Conservation (phyloP, 2,113 vertebrate species). For the Caretta caretta region DNA sequence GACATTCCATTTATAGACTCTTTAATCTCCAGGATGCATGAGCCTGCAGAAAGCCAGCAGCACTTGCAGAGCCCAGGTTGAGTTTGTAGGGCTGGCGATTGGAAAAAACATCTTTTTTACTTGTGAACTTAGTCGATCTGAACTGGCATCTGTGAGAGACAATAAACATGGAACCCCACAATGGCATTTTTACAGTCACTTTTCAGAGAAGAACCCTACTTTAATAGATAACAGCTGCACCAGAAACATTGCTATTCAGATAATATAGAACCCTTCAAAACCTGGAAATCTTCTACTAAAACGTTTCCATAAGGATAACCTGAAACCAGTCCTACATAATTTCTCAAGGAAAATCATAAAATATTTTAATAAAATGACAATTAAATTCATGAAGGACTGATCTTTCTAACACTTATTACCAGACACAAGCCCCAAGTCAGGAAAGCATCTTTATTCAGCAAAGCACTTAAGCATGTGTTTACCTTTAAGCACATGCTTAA, state of each 20-base stretch:
- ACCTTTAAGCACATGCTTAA: neutral
- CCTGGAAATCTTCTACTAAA: neutral
- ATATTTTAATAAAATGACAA: rapidly evolving
- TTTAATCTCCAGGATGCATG: neutral
- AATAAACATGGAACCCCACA: slow-evolving; percentile 65
- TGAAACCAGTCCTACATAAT: rapidly evolving
- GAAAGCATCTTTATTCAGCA: neutral
- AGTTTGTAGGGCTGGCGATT: slow-evolving; percentile 12
- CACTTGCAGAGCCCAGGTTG: slow-evolving; percentile 15
- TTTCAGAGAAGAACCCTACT: slow-evolving; percentile 48
- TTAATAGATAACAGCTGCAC: slow-evolving; percentile 16
- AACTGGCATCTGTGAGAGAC: slow-evolving; percentile 60
- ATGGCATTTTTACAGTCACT: slow-evolving; percentile 43
- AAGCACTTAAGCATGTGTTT: neutral
- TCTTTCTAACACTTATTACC: neutral
- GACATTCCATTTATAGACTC: neutral
- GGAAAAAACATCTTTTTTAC: slow-evolving; percentile 3
- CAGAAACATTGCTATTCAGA: slow-evolving; percentile 35
- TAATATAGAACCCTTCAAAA: slow-evolving; percentile 50
- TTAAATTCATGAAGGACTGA: rapidly evolving
- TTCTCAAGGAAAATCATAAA: neutral
- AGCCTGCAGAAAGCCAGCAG: neutral
- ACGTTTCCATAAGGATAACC: rapidly evolving
- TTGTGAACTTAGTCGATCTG: slow-evolving; percentile 44
- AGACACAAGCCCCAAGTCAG: rapidly evolving